phyloP scores from a whole-genome alignment of 2,888 invertebrate species.

The Caenorhabditis sulstoni region DNA sequence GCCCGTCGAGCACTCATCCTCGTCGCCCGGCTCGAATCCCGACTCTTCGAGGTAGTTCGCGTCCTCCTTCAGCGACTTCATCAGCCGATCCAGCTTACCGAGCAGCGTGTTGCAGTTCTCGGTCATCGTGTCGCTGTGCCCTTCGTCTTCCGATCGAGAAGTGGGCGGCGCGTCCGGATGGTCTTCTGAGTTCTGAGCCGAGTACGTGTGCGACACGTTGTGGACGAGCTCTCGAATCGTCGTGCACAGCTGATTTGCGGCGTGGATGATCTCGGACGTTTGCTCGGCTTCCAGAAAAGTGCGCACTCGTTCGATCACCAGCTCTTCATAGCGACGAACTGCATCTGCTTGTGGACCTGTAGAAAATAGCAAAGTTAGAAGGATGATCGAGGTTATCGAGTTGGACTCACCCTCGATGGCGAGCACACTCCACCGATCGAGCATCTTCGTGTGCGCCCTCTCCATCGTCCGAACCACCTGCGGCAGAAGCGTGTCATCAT shows the following conservation, averaged over 20 bases:
- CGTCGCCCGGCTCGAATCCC: slow-evolving; percentile 69
- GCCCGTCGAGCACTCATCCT: slow-evolving; percentile 58
- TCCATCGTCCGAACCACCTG: slow-evolving; percentile 94
- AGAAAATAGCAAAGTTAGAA: no score
- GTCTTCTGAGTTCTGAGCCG: slow-evolving; percentile 4
- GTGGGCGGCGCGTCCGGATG: background rate
- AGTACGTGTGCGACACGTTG: slow-evolving; percentile 76
- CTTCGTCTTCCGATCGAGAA: slow-evolving; percentile 44
- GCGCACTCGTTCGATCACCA: slow-evolving; percentile 57
- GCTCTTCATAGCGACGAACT: slow-evolving; percentile 79
- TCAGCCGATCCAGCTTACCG: slow-evolving; percentile 87
- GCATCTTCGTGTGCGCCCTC: slow-evolving; percentile 96
- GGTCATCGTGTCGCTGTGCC: slow-evolving; percentile 13
- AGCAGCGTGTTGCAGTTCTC: slow-evolving; percentile 86
- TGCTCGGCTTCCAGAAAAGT: slow-evolving; percentile 67
- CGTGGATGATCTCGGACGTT: slow-evolving; percentile 60
- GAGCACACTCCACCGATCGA: slow-evolving; percentile 97
- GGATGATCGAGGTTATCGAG: no score
- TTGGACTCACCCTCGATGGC: slow-evolving; percentile 87
- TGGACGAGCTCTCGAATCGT: slow-evolving; percentile 88
- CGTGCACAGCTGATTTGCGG: slow-evolving; percentile 85
- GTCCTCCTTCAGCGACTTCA: slow-evolving; percentile 87
- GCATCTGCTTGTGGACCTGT: slow-evolving; percentile 70
- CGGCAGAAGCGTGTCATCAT: slow-evolving; percentile 94
- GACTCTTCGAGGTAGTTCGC: slow-evolving; percentile 79